Base-by-base conservation (phyloP, 2,113 vertebrate species). In the Semnopithecus entellus region DNA sequence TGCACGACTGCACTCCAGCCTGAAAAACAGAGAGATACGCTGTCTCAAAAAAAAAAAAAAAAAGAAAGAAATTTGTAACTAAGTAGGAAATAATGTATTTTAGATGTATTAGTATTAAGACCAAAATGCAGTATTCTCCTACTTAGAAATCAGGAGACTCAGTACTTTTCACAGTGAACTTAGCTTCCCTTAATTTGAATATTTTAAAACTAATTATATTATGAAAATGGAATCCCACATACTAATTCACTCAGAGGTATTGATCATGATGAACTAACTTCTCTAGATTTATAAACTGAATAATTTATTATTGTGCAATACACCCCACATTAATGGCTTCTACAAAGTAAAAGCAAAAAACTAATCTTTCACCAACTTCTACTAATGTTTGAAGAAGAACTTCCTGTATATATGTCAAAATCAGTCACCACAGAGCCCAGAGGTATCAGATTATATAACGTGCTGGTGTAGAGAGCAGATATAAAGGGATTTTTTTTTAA, bases 171-270 rank as follows among this genome's bases (percentile, higher is more conserved):
- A 88, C 59, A 78, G 95, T 85, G 52, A 90, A 95, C 57, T 80
- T 61, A 92, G 52, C 88, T 52, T 45, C 32, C 40, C 73, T 96
- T 91, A 96, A 95, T 94, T 98, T 97, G 95, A 98, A 97, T 98
- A 85, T 92, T 98, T 98, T 59, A 97, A 97, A 98, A 98, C 55
- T 2, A 18, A 90, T 97, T 95, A 75, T 80, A 95, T 61, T 97
- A 70, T 27, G 89, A 97, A 84, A 82, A 96, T 78, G 87, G 95
- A 97, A 93, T 82, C 80, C 83, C 85, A 96, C 89, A 90, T 8
- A 90, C 52, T 89, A 59, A 40, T 81, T 97, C 76, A 78, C 84
- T 97, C 80, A 96, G 88, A 94, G 64, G 16, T 93, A 95, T 94
- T 96, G 95, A 96, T 97, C 85, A 94, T 83, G 78, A 92, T 96